Evolutionary conservation across 2,797 vertebrate species (phyloP), one percentile per base, ranked within the genome.

Genomic region (Malacoraja senta): DNA sequence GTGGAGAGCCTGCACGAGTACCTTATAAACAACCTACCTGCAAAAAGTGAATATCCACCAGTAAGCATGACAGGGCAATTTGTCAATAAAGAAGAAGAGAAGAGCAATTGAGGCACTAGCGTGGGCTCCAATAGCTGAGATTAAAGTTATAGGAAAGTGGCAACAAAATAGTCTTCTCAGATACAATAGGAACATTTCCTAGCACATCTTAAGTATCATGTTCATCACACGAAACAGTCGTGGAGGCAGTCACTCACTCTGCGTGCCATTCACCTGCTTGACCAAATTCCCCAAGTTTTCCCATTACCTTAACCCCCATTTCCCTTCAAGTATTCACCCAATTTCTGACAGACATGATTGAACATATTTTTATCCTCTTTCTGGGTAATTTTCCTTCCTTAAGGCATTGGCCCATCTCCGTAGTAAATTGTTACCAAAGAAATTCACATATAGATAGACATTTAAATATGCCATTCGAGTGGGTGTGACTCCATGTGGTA

Each of bases 81-180:
- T 96, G 95, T 97, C 97, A 96, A 98, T 97, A 0, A 97, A 94
- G 96, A 97, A 98, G 95, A 97, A 97, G 93, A 97, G 94, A 68
- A 98, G 95, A 93, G 97, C 95, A 77, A 97, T 96, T 93, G 96
- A 95, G 93, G 96, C 97, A 95, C 97, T 97, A 94, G 95, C 95
- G 94, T 98, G 97, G 94, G 94, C 96, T 94, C 96, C 97, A 93
- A 95, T 96, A 44, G 97, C 97, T 98, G 95, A 93, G 93, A 53
- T 63, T 88, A 15, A 15, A 93, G 93, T 94, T 92, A 94, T 93
- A 94, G 94, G 94, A 90, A 79, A 26, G 58, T 93, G 93, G 91
- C 93, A 68, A 63, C 53, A 13, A 76, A 6, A 53, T n/a, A 88
- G 15, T 8, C 63, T 88, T 17, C 61, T 88, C 61, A 65, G 84